Evolutionary conservation across 2,888 invertebrate species (phyloP), one percentile per base, ranked within the genome.

Genomic region (Polydrusus pterygomalis): DNA sequence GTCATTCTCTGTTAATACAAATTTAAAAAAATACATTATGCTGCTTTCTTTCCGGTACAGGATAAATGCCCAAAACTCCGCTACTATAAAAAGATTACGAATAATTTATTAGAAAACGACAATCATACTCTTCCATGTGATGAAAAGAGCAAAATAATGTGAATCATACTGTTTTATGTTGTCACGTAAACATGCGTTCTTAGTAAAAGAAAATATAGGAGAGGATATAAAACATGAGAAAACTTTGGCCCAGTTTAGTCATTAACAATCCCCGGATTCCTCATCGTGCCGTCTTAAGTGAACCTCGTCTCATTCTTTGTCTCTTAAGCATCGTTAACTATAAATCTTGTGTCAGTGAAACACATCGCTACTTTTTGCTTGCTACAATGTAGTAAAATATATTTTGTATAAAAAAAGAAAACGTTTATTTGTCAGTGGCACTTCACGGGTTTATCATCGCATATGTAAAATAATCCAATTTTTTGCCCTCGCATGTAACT

Each of bases 211-310:
- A 60, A 38, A 18, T 17, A 60, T 40, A 17, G 2, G 25, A 25
- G 17, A 38, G 58, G 38, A 38, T 38, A 60, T 60, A 60, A 60
- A 60, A 60, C 58, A 60, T 38, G 38, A 38, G 58, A 60, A 58
- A 60, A 60, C 34, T 60, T 60, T 60, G 58, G 38, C 58, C 58
- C 38, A 60, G 58, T 60, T 60, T 60, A 17, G 58, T 60, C 58
- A 38, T 60, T 60, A 60, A 38, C 58, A 38, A 60, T 60, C 58
- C 17, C 38, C 15, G 58, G 58, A 60, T 60, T 60, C 58, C 56
- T 56, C 56, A 56, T 56, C 56, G 56, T 56, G 34, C 56, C 58
- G 25, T 60, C 58, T 60, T 60, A 60, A 60, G 58, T 60, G 58
- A 60, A 60, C 38, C 38, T 38, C 38, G 18, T 9, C 58, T 38